These are phyloP conservation scores for Sipha maydis DNA, from an alignment of 2,888 invertebrate species.

Conservation along the genomic window DNA sequence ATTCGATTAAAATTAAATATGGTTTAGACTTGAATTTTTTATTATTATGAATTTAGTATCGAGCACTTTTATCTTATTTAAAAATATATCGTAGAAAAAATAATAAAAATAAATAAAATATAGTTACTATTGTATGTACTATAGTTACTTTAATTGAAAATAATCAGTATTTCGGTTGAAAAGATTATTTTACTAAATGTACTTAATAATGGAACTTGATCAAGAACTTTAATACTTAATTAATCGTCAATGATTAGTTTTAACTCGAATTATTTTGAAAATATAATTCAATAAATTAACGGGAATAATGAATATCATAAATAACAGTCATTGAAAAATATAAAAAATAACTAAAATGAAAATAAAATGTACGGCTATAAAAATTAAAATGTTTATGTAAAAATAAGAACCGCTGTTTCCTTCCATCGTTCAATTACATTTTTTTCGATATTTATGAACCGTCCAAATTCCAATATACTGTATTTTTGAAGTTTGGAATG, in stretches of 20 bases:
- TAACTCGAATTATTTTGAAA: neutral
- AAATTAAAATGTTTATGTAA: neutral
- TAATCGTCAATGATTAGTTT: neutral
- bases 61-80: no score
- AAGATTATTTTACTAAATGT: neutral
- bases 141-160: no score
- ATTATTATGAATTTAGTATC: no score
- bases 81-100: no score
- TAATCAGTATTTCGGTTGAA: neutral
- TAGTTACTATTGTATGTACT: no score
- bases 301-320: conserved; percentile 3
- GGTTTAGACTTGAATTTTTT: no score
- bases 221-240: neutral
- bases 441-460: neutral
- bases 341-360: conserved; percentile 2
- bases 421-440: neutral
- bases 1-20: no score
- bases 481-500: neutral
- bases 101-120: no score
- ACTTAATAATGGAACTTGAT: no score
- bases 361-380: neutral
- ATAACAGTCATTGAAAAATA: neutral
- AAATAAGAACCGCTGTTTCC: neutral
- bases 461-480: neutral
- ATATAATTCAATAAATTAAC: conserved; percentile 9